These are phyloP conservation scores for Cryptocheilus praepositus DNA, from an alignment of 2,888 invertebrate genomes.

Conservation along the genomic window DNA sequence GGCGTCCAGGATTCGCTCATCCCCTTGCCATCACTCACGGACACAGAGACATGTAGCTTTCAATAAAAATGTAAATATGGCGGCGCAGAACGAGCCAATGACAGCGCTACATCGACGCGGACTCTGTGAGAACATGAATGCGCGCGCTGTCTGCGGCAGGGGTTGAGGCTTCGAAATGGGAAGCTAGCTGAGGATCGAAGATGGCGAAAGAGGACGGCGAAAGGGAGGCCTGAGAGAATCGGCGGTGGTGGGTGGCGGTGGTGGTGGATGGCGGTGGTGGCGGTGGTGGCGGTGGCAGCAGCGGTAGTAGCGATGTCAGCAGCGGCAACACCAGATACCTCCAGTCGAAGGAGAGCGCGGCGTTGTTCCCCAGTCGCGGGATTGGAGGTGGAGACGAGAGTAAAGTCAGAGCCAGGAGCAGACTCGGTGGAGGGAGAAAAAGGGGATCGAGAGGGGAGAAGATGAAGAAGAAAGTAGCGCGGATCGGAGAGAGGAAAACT, in stretches of 20 bases:
- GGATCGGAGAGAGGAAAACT: too few species aligned
- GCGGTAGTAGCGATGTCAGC: too few species aligned
- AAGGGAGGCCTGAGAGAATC: conserved; percentile 31
- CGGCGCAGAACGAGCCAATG: conserved; percentile 74
- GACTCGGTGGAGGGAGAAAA: conserved; percentile 18
- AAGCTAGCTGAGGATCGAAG: conserved; percentile 53
- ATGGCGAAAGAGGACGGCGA: conserved; percentile 44
- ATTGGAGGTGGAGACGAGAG: conserved; percentile 1
- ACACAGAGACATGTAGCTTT: conserved; percentile 72
- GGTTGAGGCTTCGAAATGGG: conserved; percentile 58
- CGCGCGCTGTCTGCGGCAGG: conserved; percentile 40
- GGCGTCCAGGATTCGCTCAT: conserved; percentile 39
- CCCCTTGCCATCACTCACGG: conserved; percentile 66
- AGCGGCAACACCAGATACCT: too few species aligned
- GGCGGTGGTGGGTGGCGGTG: too few species aligned
- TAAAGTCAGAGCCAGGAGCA: conserved; percentile 12
- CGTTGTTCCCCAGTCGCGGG: not conserved
- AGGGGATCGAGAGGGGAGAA: conserved; percentile 14
- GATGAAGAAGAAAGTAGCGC: not conserved
- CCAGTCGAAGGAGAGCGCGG: not conserved
- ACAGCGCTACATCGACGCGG: conserved; percentile 72
- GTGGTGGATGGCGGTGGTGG: too few species aligned
- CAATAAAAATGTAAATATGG: conserved; percentile 76
- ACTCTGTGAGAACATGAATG: conserved; percentile 40
- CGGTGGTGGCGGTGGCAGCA: too few species aligned